Conservation (phyloP, 2,113 vertebrate species). For the Caloenas nicobarica region DNA sequence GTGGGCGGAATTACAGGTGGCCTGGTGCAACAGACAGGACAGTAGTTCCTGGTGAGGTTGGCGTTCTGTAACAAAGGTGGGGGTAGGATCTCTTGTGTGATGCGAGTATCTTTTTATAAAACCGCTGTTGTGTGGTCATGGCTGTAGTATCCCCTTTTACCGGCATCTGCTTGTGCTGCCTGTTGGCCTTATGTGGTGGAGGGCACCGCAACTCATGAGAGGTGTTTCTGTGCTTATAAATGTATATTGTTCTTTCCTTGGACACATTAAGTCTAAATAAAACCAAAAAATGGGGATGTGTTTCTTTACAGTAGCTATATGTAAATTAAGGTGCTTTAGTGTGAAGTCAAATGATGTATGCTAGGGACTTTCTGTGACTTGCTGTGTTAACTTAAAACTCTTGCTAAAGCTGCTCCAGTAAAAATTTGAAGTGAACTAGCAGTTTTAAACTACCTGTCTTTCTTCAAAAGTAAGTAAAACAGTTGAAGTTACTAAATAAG, state of each 20-base stretch:
- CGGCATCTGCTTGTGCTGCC: no score
- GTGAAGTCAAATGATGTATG: rapidly evolving
- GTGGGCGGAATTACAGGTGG: neutral
- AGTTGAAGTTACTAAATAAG: rapidly evolving
- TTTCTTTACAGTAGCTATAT: rapidly evolving
- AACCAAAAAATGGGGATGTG: rapidly evolving
- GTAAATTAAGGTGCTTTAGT: rapidly evolving
- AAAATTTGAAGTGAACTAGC: no score
- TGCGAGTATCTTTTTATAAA: neutral
- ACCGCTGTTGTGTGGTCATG: neutral
- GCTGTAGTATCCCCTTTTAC: neutral
- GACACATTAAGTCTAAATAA: rapidly evolving
- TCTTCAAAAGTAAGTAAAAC: rapidly evolving
- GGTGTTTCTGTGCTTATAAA: rapidly evolving
- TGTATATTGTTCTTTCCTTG: rapidly evolving
- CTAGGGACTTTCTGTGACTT: rapidly evolving
- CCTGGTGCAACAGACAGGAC: rapidly evolving
- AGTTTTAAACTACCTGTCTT: rapidly evolving
- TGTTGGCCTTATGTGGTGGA: rapidly evolving
- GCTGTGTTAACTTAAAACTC: rapidly evolving
- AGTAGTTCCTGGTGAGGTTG: rapidly evolving
- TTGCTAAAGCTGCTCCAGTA: rapidly evolving
- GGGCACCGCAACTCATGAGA: no score
- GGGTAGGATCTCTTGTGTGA: no score
- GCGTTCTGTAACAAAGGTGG: no score